Conservation (phyloP, 2,113 vertebrate genomes). For the Apteryx mantelli region DNA sequence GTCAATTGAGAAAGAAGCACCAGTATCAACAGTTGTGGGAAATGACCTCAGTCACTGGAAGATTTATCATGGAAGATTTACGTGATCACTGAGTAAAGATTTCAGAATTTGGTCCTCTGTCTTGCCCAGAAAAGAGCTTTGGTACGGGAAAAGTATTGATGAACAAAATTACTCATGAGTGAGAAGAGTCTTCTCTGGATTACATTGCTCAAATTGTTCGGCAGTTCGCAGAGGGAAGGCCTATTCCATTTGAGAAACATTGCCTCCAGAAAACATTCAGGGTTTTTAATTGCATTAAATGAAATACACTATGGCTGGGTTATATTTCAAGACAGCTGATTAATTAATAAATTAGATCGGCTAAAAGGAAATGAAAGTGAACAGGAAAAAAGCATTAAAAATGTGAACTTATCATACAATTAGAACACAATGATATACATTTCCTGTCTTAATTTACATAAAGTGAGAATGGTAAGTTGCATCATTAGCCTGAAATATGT, state of each 20-base stretch:
- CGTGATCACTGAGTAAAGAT: neutral
- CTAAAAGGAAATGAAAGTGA: conserved; percentile 42
- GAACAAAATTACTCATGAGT: neutral
- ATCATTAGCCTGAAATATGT: neutral
- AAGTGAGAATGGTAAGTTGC: neutral
- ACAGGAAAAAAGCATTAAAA: conserved; percentile 1
- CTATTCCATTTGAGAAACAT: conserved; percentile 27
- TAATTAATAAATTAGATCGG: conserved; percentile 54
- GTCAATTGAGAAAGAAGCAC: neutral
- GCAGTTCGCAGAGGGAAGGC: conserved; percentile 25
- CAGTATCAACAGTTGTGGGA: neutral
- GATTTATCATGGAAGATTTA: neutral
- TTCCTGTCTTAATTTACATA: conserved; percentile 23
- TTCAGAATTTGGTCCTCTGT: neutral
- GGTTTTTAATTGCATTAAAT: conserved; percentile 60
- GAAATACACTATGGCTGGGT: conserved; percentile 37
- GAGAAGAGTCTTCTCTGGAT: conserved; percentile 1
- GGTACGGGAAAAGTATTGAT: neutral
- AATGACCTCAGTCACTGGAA: neutral
- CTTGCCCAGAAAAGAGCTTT: neutral
- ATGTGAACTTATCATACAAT: conserved; percentile 14
- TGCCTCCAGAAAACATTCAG: conserved; percentile 56
- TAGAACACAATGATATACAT: conserved; percentile 27
- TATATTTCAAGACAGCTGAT: conserved; percentile 52
- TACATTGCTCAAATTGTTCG: conserved; percentile 25